Evolutionary conservation across 2,113 vertebrate genomes (phyloP).

Genomic region (Entosphenus tridentatus): DNA sequence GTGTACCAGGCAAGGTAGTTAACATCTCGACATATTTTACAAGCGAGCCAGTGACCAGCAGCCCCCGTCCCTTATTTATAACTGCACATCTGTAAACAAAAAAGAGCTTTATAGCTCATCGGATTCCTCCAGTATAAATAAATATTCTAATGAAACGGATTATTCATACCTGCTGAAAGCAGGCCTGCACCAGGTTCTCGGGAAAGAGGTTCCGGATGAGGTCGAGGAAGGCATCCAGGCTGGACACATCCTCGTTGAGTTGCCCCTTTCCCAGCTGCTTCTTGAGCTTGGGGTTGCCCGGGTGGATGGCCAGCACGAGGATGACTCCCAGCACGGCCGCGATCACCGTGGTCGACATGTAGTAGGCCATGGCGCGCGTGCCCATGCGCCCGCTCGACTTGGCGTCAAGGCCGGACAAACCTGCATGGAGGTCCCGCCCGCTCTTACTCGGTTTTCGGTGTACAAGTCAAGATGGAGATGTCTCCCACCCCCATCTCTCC

Average conservation of each 20-base stretch:
- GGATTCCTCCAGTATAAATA: background rate
- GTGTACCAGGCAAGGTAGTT: too few species aligned
- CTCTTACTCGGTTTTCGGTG: too few species aligned
- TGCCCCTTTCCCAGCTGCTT: slow-evolving; percentile 65
- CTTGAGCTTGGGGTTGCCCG: slow-evolving; percentile 82
- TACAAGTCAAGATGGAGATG: too few species aligned
- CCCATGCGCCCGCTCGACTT: slow-evolving; percentile 88
- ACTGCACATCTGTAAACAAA: background rate
- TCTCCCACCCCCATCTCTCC: too few species aligned
- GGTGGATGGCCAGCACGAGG: slow-evolving; percentile 78
- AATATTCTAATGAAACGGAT: background rate
- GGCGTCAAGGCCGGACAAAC: slow-evolving; percentile 74
- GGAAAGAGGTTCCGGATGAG: slow-evolving; percentile 89
- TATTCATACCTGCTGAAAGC: slow-evolving; percentile 71
- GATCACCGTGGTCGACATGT: slow-evolving; percentile 88
- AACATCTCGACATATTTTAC: too few species aligned
- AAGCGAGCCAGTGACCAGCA: too few species aligned
- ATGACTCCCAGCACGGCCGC: slow-evolving; percentile 84
- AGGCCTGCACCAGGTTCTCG: slow-evolving; percentile 88
- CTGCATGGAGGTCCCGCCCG: slow-evolving; percentile 20
- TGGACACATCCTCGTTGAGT: slow-evolving; percentile 84
- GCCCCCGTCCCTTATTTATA: background rate
- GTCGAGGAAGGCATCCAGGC: slow-evolving; percentile 87
- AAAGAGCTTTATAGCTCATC: background rate
- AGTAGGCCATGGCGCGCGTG: slow-evolving; percentile 91